phyloP scores from a whole-genome alignment of 2,113 vertebrate species.

The Pycnonotus jocosus region DNA sequence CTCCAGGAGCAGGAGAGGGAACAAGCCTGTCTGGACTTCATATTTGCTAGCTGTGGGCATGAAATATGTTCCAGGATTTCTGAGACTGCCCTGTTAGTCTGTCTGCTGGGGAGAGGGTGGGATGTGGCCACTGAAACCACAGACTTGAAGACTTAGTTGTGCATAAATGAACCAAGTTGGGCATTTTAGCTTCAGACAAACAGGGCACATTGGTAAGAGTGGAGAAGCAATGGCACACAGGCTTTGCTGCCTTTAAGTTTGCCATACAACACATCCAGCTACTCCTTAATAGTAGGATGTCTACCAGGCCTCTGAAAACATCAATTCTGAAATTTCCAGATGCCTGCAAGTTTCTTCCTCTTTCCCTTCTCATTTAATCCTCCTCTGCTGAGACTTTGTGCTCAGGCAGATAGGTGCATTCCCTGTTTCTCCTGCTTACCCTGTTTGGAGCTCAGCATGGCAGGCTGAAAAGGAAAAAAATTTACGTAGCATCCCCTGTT shows the following conservation, averaged over 20 bases:
- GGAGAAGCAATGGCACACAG: neutral
- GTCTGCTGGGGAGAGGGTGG: neutral
- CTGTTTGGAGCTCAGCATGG: constrained; percentile 12
- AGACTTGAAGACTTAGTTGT: neutral
- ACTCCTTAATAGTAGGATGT: neutral
- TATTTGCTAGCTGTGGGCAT: neutral
- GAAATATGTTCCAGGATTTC: neutral
- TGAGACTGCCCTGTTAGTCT: neutral
- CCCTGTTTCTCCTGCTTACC: neutral
- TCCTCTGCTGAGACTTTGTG: neutral
- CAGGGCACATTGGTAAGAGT: accelerated
- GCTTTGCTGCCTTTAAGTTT: neutral
- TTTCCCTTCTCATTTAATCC: neutral
- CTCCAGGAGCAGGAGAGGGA: neutral
- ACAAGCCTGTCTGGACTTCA: neutral
- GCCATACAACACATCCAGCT: neutral
- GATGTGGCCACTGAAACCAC: neutral
- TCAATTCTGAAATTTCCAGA: neutral
- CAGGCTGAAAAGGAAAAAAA: constrained; percentile 30
- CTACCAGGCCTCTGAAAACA: neutral
- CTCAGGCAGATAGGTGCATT: neutral
- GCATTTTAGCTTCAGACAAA: neutral
- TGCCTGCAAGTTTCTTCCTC: neutral
- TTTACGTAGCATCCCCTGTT: neutral
- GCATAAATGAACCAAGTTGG: neutral